phyloP scores from a whole-genome alignment of 1,140 invertebrate species.

The Stenopsyche tienmushanensis region DNA sequence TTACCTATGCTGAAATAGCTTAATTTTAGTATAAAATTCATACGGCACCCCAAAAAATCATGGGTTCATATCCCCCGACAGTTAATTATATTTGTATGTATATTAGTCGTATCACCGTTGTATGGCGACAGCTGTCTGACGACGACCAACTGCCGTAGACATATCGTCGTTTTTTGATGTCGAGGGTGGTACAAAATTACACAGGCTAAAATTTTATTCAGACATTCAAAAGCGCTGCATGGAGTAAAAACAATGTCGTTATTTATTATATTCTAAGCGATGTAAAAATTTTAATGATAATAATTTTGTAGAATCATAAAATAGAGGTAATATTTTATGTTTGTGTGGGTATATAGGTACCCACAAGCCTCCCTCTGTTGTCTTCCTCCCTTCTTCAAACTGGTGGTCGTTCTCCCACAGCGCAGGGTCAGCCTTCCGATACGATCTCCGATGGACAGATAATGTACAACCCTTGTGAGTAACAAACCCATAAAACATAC shows the following conservation, averaged over 20 bases:
- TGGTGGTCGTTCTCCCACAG: constrained; percentile 15
- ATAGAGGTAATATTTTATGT: no score
- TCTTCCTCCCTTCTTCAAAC: constrained; percentile 7
- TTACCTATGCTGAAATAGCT: background rate
- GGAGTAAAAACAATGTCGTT: no score
- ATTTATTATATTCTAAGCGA: no score
- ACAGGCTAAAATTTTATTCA: no score
- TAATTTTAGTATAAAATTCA: background rate
- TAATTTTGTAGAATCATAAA: no score
- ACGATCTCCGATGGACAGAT: constrained; percentile 38
- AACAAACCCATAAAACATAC: constrained; percentile 33
- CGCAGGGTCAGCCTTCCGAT: constrained; percentile 13
- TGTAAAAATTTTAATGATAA: no score
- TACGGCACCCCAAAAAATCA: constrained; percentile 3
- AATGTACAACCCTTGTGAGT: constrained; percentile 22
- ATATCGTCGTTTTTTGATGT: background rate
- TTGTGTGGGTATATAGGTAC: no score
- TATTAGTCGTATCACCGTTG: background rate
- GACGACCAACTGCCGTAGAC: background rate
- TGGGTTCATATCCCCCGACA: background rate
- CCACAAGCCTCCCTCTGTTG: background rate
- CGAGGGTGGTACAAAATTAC: background rate
- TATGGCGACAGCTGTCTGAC: constrained; percentile 16
- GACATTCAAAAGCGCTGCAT: no score
- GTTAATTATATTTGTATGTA: constrained; percentile 6